Evolutionary conservation across 2,113 vertebrate species (phyloP).

Genomic region (Jaculus jaculus): DNA sequence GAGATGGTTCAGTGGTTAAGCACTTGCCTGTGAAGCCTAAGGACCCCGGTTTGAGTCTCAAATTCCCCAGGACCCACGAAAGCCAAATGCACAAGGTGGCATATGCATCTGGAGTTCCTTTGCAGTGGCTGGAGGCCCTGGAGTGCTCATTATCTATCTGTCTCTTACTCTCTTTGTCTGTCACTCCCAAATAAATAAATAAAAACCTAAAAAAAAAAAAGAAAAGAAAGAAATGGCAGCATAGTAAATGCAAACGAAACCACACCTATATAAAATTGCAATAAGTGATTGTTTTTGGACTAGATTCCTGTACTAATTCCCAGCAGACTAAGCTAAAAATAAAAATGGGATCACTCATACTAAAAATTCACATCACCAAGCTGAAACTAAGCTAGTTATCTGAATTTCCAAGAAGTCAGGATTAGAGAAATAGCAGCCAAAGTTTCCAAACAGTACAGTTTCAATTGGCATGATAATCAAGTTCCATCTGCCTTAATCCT

Average conservation of each 20-base stretch:
- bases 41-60: no score
- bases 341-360: neutral
- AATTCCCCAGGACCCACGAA: no score
- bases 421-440: neutral
- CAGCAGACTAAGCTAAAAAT: neutral
- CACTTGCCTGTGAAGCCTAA: no score
- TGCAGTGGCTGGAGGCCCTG: no score
- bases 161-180: no score
- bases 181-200: no score
- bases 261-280: neutral
- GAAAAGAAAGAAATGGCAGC: neutral
- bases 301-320: neutral
- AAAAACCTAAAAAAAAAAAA: no score
- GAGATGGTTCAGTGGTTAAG: no score
- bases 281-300: neutral
- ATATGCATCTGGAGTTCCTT: no score
- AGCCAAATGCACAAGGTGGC: no score
- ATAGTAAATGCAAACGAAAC: neutral
- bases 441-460: neutral
- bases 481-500: neutral
- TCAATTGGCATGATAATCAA: neutral
- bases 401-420: conserved; percentile 7
- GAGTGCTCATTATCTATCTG: no score
- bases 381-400: conserved; percentile 11
- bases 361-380: neutral